Percentiles rank a stretch among this genome's conserved stretches.
Evolutionary conservation across 2,888 invertebrate genomes (phyloP).

Genomic region (Nemurella pictetii): DNA sequence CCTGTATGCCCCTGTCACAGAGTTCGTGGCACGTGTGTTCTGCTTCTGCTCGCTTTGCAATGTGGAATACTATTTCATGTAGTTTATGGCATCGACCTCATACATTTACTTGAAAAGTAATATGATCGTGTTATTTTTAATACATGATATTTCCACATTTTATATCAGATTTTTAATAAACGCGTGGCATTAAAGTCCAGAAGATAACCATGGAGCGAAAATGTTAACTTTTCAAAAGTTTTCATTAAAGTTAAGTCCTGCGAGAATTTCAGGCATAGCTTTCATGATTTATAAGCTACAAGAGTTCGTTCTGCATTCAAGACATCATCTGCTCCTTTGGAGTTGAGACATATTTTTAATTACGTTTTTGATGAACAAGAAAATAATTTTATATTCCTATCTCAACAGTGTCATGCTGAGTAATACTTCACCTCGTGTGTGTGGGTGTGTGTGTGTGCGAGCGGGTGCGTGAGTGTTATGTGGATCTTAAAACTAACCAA

Average conservation of each 20-base stretch:
- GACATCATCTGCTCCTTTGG: background rate
- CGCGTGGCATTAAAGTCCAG: background rate
- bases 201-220: conserved; percentile 2
- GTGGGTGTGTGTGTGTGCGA: too few species aligned
- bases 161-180: background rate
- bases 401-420: background rate
- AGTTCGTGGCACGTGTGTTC: background rate
- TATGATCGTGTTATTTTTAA: background rate
- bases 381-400: background rate
- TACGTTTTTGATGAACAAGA: conserved; percentile 3
- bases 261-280: background rate
- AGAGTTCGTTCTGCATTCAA: background rate
- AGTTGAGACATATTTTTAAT: conserved; percentile 24
- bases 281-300: conserved; percentile 9
- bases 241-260: conserved; percentile 13
- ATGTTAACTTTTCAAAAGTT: conserved; percentile 25
- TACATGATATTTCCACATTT: background rate
- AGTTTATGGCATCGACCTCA: conserved; percentile 1
- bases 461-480: too few species aligned
- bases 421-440: too few species aligned
- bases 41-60: background rate
- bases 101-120: background rate
- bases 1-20: background rate
- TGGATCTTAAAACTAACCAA: too few species aligned
- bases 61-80: too few species aligned